Evolutionary conservation across 2,113 vertebrate species (phyloP), one percentile per base, ranked within the genome.

Genomic region (Bos javanicus): DNA sequence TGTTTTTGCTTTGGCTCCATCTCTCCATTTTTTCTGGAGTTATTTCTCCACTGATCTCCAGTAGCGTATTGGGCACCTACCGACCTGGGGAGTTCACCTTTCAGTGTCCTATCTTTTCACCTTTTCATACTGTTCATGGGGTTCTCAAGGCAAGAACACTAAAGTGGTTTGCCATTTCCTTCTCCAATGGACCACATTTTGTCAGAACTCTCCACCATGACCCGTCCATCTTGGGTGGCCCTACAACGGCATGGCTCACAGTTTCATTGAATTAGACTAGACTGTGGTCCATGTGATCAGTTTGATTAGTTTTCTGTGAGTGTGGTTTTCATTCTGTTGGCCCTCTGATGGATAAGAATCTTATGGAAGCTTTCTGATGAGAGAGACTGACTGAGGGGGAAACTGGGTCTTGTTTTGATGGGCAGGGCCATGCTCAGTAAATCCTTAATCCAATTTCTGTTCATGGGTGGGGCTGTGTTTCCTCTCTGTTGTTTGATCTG

Each of bases 211-310:
- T 64, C 30, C 62, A 64, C 14, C 28, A 16, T 33, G 60, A 62
- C 60, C 28, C 0, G 0, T 17, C 30, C 2, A 0, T 64, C 30
- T n/a, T 64, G 62, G 62, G 30, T 64, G 62, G 30, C 62, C 30
- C 62, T 64, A 64, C 62, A 64, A 64, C 0, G 30, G 62, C 30
- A 64, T 64, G 30, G 62, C 62, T 64, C 30, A 33, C 9, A 33
- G 30, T 64, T 64, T 64, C 30, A 64, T 4, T 64, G 25, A 28
- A 30, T 64, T 64, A 64, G 60, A 64, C 1, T 16, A 33, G 62
- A 33, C 62, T 64, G 30, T 64, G 62, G 30, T 33, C 15, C 62
- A 33, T 64, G 14, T 33, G 62, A 64, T 33, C 62, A 33, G 30
- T 64, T 64, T 64, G 62, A 33, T 8, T 33, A 64, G 15, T 16